A percentile compares a stretch with the other conserved stretches of the same genome.
Evolutionary conservation across 2,113 vertebrate genomes (phyloP).

Genomic region (Oncorhynchus masou): DNA sequence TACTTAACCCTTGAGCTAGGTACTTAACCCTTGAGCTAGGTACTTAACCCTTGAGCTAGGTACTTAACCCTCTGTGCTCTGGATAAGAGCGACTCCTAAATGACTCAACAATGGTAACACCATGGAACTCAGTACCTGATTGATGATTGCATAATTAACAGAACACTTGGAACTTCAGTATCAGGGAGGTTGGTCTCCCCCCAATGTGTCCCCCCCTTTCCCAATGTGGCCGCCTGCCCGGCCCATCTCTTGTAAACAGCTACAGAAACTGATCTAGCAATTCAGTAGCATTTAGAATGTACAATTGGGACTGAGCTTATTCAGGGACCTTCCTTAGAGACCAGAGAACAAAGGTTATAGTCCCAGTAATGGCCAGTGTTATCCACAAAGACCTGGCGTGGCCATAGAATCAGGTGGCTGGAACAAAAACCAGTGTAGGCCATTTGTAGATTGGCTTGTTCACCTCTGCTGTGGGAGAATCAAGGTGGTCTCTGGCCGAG

Average conservation of each 20-base stretch:
- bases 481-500: not conserved
- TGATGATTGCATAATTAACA: not conserved
- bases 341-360: not conserved
- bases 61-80: too few relatives aligned
- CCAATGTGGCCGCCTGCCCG: not conserved
- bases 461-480: too few relatives aligned
- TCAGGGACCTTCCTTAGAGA: too few relatives aligned
- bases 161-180: not conserved
- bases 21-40: too few relatives aligned
- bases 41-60: too few relatives aligned
- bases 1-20: too few relatives aligned
- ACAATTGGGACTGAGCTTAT: conserved; percentile 7
- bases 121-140: not conserved
- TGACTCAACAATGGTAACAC: not conserved
- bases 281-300: conserved; percentile 49
- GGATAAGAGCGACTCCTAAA: too few relatives aligned
- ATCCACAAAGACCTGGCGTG: too few relatives aligned
- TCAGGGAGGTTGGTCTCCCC: not conserved
- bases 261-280: conserved; percentile 1
- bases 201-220: too few relatives aligned
- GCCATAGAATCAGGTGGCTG: too few relatives aligned
- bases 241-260: not conserved
- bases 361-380: not conserved
- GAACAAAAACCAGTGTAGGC: too few relatives aligned
- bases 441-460: too few relatives aligned